A percentile compares a stretch with the other conserved stretches of the same genome.
These are phyloP conservation scores for Puffinus mauretanicus DNA, from an alignment of 2,113 vertebrate species.

Conservation along the genomic window DNA sequence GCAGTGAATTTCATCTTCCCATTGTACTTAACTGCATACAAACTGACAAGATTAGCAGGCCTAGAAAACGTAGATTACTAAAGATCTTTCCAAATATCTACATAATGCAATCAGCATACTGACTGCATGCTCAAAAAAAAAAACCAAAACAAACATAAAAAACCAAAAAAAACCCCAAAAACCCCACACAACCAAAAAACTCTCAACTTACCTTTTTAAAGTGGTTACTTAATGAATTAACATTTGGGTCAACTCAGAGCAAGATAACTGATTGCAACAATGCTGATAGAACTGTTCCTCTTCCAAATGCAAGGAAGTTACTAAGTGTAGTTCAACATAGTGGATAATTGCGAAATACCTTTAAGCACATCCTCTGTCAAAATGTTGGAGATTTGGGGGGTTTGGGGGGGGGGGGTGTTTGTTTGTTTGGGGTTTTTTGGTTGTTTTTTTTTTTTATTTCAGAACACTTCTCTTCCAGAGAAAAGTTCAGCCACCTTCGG, in stretches of 20 bases:
- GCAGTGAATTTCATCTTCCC: neutral
- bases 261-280: neutral
- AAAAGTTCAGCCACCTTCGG: neutral
- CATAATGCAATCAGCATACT: neutral
- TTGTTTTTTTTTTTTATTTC: neutral
- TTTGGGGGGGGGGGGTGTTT: too few relatives aligned
- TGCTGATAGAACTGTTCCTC: accelerated
- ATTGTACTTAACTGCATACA: neutral
- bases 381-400: neutral
- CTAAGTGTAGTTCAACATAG: neutral
- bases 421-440: too few relatives aligned
- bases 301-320: neutral
- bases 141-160: too few relatives aligned
- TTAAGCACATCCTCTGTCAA: neutral
- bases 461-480: neutral
- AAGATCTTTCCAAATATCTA: neutral
- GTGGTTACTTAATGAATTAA: neutral
- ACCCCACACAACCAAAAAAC: too few relatives aligned
- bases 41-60: neutral
- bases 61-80: neutral
- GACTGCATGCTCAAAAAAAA: neutral
- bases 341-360: neutral
- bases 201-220: neutral
- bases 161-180: too few relatives aligned
- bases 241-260: neutral